Percentiles rank a stretch among this genome's conserved stretches.
Conservation (phyloP, 2,888 invertebrate genomes). For the Deroplatys truncata region DNA sequence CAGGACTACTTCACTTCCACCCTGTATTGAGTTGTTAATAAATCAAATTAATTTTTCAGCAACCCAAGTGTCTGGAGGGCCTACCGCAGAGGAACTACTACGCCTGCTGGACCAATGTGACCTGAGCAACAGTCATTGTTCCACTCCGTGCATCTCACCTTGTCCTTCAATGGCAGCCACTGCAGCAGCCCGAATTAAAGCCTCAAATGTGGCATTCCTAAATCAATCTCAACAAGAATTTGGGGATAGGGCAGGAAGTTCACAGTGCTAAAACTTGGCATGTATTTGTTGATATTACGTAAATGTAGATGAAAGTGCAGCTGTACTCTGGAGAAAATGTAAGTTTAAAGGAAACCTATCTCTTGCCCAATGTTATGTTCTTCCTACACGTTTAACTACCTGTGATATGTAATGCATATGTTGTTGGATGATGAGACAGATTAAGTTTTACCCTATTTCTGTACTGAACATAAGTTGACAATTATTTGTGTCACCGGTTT, state of each 20-base stretch:
- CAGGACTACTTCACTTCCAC: no score
- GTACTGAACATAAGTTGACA: neutral
- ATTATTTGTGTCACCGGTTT: neutral
- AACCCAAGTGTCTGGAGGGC: slow-evolving; percentile 74
- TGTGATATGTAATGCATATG: neutral
- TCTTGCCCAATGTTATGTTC: neutral
- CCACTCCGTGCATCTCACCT: slow-evolving; percentile 76
- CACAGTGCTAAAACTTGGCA: neutral
- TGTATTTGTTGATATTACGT: neutral
- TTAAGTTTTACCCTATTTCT: neutral
- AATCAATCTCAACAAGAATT: slow-evolving; percentile 36
- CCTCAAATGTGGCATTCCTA: slow-evolving; percentile 40
- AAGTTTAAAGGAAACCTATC: neutral
- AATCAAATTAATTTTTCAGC: slow-evolving; percentile 41
- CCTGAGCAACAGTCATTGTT: slow-evolving; percentile 72
- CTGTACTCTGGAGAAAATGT: neutral
- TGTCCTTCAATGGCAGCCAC: slow-evolving; percentile 54
- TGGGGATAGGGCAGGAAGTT: slow-evolving; percentile 8
- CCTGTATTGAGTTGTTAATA: no score
- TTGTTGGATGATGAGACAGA: neutral
- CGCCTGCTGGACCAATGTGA: slow-evolving; percentile 91
- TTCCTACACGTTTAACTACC: neutral
- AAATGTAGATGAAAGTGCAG: neutral
- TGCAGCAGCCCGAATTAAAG: slow-evolving; percentile 45
- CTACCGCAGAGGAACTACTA: slow-evolving; percentile 85